These are phyloP conservation scores for Drosophila gunungcola DNA, from an alignment of 1,140 invertebrate genomes.

Conservation along the genomic window DNA sequence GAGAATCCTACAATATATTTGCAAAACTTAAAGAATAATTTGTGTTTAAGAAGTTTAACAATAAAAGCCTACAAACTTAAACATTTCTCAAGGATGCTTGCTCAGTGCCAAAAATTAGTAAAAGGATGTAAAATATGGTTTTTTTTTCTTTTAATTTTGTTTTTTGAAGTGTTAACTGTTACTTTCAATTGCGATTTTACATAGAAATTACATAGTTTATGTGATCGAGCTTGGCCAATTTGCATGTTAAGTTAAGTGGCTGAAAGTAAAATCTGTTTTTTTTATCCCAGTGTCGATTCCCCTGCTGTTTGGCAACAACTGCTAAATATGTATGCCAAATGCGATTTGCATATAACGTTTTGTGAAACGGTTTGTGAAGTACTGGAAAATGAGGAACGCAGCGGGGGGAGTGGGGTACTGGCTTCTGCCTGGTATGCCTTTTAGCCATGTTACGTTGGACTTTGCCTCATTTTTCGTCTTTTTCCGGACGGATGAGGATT, in stretches of 20 bases:
- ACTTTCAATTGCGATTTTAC: not conserved
- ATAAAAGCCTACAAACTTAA: too few species aligned
- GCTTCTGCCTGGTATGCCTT: conserved; percentile 62
- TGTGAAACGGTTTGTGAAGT: conserved; percentile 51
- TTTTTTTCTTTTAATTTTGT: not conserved
- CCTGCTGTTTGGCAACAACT: conserved; percentile 60
- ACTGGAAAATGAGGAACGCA: conserved; percentile 8
- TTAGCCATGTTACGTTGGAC: conserved; percentile 55
- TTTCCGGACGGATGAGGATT: conserved; percentile 4
- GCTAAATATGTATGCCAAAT: conserved; percentile 80
- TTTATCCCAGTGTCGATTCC: conserved; percentile 15
- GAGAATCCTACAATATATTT: too few species aligned
- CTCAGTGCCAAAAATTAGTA: too few species aligned
- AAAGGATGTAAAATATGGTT: not conserved
- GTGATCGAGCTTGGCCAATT: not conserved
- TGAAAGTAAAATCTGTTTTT: not conserved
- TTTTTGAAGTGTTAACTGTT: not conserved
- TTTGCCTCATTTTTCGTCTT: conserved; percentile 40
- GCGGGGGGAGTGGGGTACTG: conserved; percentile 7
- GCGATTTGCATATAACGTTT: conserved; percentile 79
- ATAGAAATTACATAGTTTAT: not conserved
- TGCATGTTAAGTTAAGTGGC: not conserved
- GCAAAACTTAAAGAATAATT: too few species aligned
- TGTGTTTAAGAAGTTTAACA: too few species aligned
- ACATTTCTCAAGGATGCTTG: too few species aligned